These are phyloP conservation scores for Fulica atra DNA, from an alignment of 2,113 vertebrate species.

Conservation along the genomic window DNA sequence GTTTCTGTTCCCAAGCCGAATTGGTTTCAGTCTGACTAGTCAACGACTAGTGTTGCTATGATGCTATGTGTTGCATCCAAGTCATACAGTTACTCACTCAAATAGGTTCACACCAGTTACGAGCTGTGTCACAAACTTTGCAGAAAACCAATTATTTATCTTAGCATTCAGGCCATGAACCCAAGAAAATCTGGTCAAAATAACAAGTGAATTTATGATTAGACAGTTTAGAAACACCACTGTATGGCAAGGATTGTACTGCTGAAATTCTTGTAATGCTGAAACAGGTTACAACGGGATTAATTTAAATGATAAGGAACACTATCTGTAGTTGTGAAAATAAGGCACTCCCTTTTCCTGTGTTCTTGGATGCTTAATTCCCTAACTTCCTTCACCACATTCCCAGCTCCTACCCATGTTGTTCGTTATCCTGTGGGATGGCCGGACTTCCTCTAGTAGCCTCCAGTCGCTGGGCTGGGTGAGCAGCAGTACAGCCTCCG, in stretches of 20 bases:
- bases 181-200: neutral
- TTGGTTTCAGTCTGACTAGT: neutral
- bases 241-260: neutral
- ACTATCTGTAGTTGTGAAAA: neutral
- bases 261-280: neutral
- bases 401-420: neutral
- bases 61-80: neutral
- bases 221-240: neutral
- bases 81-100: neutral
- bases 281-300: neutral
- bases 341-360: neutral
- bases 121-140: neutral
- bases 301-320: neutral
- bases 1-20: neutral
- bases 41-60: rapidly evolving
- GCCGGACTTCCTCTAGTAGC: neutral
- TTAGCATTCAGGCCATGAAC: neutral
- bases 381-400: neutral
- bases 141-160: neutral
- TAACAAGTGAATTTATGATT: neutral
- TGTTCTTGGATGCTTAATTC: neutral
- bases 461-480: neutral
- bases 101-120: neutral
- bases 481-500: neutral
- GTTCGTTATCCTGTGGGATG: rapidly evolving